These are phyloP conservation scores for Mesembrinibis cayennensis DNA, from an alignment of 2,113 vertebrate species.

Conservation along the genomic window DNA sequence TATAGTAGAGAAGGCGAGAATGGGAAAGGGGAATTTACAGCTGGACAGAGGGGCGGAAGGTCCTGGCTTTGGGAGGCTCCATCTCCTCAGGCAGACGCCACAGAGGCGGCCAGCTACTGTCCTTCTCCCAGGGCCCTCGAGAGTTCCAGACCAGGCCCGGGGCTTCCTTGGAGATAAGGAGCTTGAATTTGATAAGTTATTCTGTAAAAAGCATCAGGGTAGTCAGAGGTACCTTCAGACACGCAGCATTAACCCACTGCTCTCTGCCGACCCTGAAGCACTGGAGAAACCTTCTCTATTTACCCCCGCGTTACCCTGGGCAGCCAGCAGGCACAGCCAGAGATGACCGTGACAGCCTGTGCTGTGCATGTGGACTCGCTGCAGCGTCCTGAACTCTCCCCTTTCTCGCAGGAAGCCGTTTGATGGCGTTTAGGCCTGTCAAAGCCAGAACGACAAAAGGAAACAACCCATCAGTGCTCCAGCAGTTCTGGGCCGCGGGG, in stretches of 20 bases:
- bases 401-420: rapidly evolving
- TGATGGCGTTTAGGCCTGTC: not conserved
- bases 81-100: not conserved
- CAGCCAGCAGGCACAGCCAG: rapidly evolving
- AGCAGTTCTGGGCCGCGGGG: rapidly evolving
- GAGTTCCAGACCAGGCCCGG: not conserved
- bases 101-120: not conserved
- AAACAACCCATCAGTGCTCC: not conserved
- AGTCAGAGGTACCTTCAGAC: not conserved
- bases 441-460: not conserved
- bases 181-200: not conserved
- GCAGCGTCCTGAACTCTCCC: rapidly evolving
- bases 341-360: rapidly evolving
- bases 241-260: not conserved
- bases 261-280: not conserved
- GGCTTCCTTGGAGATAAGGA: not conserved
- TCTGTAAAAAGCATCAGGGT: not conserved
- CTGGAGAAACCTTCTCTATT: not conserved
- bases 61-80: not conserved
- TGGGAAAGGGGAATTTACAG: not conserved
- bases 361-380: rapidly evolving
- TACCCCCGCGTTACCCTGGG: rapidly evolving
- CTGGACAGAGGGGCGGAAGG: not conserved
- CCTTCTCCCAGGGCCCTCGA: not conserved
- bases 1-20: not conserved